These are phyloP conservation scores for Brenthis hecate DNA, from an alignment of 2,888 invertebrate genomes.

Conservation along the genomic window DNA sequence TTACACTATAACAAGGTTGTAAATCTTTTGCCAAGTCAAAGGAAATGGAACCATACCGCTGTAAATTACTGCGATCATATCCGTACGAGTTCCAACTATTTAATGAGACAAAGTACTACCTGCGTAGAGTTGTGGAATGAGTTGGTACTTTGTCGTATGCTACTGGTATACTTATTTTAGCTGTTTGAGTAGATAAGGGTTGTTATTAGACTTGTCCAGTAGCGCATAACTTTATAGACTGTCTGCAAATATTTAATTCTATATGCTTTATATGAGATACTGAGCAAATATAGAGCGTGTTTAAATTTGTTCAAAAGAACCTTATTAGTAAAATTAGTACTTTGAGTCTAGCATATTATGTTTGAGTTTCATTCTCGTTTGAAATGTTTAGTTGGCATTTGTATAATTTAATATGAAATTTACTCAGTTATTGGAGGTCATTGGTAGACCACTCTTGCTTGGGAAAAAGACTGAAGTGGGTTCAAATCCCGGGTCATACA, in stretches of 20 bases:
- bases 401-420: too few relatives aligned
- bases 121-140: slow-evolving; percentile 28
- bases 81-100: slow-evolving; percentile 34
- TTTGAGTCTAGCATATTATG: not conserved
- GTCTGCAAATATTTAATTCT: slow-evolving; percentile 34
- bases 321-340: slow-evolving; percentile 1
- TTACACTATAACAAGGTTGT: slow-evolving; percentile 47
- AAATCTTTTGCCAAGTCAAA: slow-evolving; percentile 43
- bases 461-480: too few relatives aligned
- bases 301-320: slow-evolving; percentile 5
- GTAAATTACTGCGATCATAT: slow-evolving; percentile 39
- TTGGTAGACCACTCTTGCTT: too few relatives aligned
- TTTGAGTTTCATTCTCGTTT: not conserved
- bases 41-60: slow-evolving; percentile 46
- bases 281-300: not conserved
- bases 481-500: too few relatives aligned
- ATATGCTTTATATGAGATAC: slow-evolving; percentile 8
- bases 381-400: not conserved
- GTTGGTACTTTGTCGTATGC: slow-evolving; percentile 29
- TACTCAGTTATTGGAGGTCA: too few relatives aligned
- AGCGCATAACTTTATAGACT: slow-evolving; percentile 35
- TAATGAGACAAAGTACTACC: slow-evolving; percentile 42
- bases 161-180: slow-evolving; percentile 20
- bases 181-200: slow-evolving; percentile 25
- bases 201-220: slow-evolving; percentile 30